phyloP scores from a whole-genome alignment of 2,888 invertebrate species.

The Agrotis puta region DNA sequence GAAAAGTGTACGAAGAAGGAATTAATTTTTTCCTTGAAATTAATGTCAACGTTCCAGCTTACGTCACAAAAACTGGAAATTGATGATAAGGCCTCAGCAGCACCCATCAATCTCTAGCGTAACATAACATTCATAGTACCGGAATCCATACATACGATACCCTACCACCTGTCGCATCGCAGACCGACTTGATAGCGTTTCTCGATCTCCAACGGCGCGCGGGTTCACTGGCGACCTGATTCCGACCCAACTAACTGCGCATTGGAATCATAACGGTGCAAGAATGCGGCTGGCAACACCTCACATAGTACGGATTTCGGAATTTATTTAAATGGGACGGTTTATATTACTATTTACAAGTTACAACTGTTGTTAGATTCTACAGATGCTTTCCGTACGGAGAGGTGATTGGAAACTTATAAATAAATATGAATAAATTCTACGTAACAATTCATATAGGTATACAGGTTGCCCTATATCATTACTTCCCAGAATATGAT shows the following conservation, averaged over 20 bases:
- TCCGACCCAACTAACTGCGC: constrained; percentile 80
- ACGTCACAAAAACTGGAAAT: too few relatives aligned
- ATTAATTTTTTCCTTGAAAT: too few relatives aligned
- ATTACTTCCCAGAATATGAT: too few relatives aligned
- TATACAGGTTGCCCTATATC: too few relatives aligned
- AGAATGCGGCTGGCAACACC: constrained; percentile 73
- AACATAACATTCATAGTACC: constrained; percentile 15
- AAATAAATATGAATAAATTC: too few relatives aligned
- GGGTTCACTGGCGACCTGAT: constrained; percentile 74
- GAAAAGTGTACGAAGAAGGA: too few relatives aligned
- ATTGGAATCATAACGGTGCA: constrained; percentile 83
- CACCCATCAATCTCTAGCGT: constrained; percentile 2
- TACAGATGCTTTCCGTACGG: constrained; percentile 2
- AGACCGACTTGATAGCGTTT: constrained; percentile 69
- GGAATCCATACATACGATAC: constrained; percentile 41
- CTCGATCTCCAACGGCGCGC: constrained; percentile 74
- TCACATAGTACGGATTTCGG: constrained; percentile 59
- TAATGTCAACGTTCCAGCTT: too few relatives aligned
- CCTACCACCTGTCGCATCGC: constrained; percentile 30
- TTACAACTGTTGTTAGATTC: constrained; percentile 41
- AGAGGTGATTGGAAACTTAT: neutral
- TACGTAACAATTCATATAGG: too few relatives aligned
- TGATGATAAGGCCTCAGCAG: too few relatives aligned
- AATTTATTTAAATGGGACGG: constrained; percentile 64
- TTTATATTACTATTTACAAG: constrained; percentile 36